These are phyloP conservation scores for Heliconius eleuchia DNA, from an alignment of 1,140 invertebrate species.

Conservation along the genomic window DNA sequence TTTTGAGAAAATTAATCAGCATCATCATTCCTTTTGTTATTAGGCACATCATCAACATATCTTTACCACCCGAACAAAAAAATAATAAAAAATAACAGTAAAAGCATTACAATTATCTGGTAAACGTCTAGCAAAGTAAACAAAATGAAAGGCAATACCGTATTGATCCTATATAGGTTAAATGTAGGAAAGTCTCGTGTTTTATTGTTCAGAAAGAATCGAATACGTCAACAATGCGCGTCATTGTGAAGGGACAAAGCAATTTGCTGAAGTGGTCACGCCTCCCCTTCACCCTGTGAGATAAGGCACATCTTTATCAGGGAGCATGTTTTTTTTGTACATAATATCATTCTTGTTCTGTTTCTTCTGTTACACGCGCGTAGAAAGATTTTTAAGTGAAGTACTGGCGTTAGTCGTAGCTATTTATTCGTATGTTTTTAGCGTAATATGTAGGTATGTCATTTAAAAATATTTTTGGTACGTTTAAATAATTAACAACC, in stretches of 20 bases:
- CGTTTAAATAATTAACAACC: too few relatives aligned
- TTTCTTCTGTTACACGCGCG: background rate
- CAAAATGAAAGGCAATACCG: conserved; percentile 27
- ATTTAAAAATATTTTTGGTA: too few relatives aligned
- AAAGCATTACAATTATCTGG: background rate
- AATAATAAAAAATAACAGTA: background rate
- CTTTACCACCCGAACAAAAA: background rate
- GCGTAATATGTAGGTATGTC: too few relatives aligned
- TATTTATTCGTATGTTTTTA: background rate
- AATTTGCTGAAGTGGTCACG: conserved; percentile 57
- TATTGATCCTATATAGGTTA: conserved; percentile 37
- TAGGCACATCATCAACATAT: background rate
- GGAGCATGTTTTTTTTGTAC: conserved; percentile 23
- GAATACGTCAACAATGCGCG: conserved; percentile 49
- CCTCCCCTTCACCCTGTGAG: conserved; percentile 41
- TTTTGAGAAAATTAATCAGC: too few relatives aligned
- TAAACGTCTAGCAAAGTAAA: conserved; percentile 6
- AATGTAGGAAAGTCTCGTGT: conserved; percentile 36
- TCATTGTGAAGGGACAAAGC: conserved; percentile 50
- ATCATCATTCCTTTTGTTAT: too few relatives aligned
- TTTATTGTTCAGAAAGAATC: conserved; percentile 55
- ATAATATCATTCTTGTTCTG: conserved; percentile 30
- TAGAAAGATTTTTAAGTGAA: background rate
- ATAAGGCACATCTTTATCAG: conserved; percentile 46
- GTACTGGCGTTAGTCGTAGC: too few relatives aligned